Evolutionary conservation across 2,113 vertebrate species (phyloP).

Genomic region (Steatornis caripensis): DNA sequence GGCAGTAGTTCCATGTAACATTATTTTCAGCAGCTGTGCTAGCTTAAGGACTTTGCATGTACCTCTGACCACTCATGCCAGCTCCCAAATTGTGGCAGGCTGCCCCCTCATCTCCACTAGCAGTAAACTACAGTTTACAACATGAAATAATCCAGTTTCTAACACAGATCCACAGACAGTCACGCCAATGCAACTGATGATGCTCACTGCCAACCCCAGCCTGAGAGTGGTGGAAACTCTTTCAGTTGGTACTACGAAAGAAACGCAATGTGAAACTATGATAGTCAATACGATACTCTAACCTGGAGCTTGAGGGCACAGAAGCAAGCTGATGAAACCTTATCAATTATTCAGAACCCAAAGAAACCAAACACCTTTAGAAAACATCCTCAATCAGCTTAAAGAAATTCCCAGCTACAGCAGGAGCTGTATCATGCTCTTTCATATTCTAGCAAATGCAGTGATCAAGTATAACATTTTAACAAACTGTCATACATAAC

Average conservation of each 20-base stretch:
- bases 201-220: background rate
- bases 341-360: slow-evolving; percentile 48
- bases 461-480: background rate
- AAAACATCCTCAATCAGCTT: background rate
- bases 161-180: background rate
- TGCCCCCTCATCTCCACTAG: background rate
- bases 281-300: background rate
- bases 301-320: background rate
- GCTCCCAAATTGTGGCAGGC: background rate
- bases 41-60: background rate
- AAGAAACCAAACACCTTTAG: slow-evolving; percentile 32
- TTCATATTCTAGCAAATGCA: background rate
- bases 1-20: background rate
- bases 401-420: background rate
- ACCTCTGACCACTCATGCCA: background rate
- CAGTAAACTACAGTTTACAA: background rate
- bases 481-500: background rate
- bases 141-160: background rate
- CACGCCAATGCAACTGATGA: background rate
- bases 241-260: background rate
- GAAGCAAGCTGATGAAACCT: background rate
- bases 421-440: background rate
- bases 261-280: background rate
- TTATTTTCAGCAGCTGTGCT: background rate
- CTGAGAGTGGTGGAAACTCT: background rate